Conservation (phyloP, 1,140 invertebrate species). For the Medauroidea extradentata region DNA sequence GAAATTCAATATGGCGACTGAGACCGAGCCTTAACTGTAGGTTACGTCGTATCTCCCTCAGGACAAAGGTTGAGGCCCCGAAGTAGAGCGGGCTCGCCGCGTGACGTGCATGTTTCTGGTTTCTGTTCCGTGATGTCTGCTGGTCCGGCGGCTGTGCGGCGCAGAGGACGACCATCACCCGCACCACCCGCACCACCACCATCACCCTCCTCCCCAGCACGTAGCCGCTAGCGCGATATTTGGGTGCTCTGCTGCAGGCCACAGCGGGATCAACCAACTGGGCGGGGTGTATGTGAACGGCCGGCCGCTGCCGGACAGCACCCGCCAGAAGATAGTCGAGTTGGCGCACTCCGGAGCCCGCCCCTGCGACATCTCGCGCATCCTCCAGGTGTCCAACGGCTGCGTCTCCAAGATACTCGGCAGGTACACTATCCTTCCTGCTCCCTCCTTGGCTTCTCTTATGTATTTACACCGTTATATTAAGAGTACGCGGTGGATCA, state of each 20-base stretch:
- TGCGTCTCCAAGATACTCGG: conserved; percentile 94
- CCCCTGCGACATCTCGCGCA: conserved; percentile 96
- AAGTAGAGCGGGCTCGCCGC: no score
- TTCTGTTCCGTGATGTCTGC: no score
- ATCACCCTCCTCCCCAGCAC: conserved; percentile 22
- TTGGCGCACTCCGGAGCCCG: conserved; percentile 93
- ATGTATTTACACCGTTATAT: no score
- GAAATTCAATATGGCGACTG: no score
- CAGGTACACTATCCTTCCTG: conserved; percentile 58
- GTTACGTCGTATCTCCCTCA: no score
- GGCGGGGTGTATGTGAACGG: conserved; percentile 98
- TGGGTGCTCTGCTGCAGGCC: conserved; percentile 76
- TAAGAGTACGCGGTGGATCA: no score
- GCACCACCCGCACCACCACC: no score
- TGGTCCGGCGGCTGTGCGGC: no score
- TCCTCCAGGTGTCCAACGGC: conserved; percentile 94
- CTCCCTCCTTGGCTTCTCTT: not conserved
- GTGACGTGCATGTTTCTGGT: no score
- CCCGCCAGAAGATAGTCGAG: conserved; percentile 96
- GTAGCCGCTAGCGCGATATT: conserved; percentile 60
- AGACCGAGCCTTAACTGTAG: no score
- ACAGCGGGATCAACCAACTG: conserved; percentile 97
- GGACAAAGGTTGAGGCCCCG: no score
- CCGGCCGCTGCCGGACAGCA: conserved; percentile 92
- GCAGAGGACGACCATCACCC: no score